A percentile compares a stretch with the other conserved stretches of the same genome.
phyloP scores from a whole-genome alignment of 2,888 invertebrate genomes.

The Andrena praecox region DNA sequence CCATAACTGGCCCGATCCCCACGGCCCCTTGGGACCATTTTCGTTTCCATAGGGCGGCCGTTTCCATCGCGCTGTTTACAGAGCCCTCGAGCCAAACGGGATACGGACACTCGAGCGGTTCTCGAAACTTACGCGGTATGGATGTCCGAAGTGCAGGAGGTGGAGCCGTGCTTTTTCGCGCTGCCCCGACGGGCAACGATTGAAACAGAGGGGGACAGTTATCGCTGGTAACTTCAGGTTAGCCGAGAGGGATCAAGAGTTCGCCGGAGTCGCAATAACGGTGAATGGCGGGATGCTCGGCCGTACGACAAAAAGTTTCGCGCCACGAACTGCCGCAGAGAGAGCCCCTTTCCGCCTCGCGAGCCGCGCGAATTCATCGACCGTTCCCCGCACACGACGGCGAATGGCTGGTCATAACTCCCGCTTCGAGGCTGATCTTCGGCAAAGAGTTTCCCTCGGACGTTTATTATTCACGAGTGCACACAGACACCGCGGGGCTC shows the following conservation, averaged over 20 bases:
- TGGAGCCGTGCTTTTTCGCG: constrained; percentile 25
- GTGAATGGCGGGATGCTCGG: constrained; percentile 1
- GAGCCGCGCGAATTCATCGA: background rate
- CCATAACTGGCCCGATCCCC: constrained; percentile 59
- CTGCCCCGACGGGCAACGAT: constrained; percentile 1
- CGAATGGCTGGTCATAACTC: constrained; percentile 8
- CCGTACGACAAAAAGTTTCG: constrained; percentile 41
- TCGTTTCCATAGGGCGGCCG: constrained; percentile 71
- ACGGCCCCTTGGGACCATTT: constrained; percentile 53
- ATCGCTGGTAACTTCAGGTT: constrained; percentile 34
- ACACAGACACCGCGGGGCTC: background rate
- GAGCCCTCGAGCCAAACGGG: constrained; percentile 71
- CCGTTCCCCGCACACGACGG: background rate
- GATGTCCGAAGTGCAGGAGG: constrained; percentile 60
- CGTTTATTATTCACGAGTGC: constrained; percentile 9
- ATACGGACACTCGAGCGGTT: constrained; percentile 55
- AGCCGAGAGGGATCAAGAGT: background rate
- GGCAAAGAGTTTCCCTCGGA: background rate
- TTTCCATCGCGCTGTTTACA: constrained; percentile 71
- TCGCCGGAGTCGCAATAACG: constrained; percentile 31
- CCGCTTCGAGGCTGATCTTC: background rate
- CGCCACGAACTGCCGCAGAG: background rate
- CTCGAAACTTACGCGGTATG: constrained; percentile 73
- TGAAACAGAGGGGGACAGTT: constrained; percentile 39
- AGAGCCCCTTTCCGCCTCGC: background rate